Conservation (phyloP, 2,888 invertebrate genomes). For the Pandemis corylana region DNA sequence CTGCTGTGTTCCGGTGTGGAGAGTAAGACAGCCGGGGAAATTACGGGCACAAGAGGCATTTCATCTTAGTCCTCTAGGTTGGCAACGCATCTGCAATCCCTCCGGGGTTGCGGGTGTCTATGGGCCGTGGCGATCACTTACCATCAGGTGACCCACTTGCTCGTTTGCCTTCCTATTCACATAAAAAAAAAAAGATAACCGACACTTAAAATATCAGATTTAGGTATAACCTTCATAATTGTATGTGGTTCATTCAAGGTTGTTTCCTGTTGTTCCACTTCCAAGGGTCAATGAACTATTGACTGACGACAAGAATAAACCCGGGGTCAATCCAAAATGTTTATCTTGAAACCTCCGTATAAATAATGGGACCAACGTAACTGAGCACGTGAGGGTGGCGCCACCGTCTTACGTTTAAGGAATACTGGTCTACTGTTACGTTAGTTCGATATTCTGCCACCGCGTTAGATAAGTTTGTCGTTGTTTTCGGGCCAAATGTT, state of each 20-base stretch:
- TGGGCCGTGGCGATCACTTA: no score
- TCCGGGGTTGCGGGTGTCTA: no score
- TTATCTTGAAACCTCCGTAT: not conserved
- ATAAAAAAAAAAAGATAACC: no score
- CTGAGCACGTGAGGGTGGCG: not conserved
- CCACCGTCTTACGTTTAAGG: not conserved
- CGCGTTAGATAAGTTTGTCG: conserved; percentile 1
- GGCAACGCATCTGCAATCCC: no score
- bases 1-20: no score
- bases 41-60: no score
- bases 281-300: conserved; percentile 7
- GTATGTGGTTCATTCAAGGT: not conserved
- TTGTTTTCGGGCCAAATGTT: not conserved
- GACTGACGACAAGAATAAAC: conserved; percentile 55
- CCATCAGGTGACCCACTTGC: no score
- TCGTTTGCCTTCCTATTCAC: no score
- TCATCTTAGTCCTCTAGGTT: no score
- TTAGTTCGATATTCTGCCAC: conserved; percentile 56
- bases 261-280: not conserved
- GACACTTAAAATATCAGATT: no score
- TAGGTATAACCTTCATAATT: not conserved
- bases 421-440: not conserved
- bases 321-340: not conserved
- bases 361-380: not conserved
- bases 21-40: no score